Base-by-base conservation (phyloP, 2,888 invertebrate species). In the Brachylomia viminalis region DNA sequence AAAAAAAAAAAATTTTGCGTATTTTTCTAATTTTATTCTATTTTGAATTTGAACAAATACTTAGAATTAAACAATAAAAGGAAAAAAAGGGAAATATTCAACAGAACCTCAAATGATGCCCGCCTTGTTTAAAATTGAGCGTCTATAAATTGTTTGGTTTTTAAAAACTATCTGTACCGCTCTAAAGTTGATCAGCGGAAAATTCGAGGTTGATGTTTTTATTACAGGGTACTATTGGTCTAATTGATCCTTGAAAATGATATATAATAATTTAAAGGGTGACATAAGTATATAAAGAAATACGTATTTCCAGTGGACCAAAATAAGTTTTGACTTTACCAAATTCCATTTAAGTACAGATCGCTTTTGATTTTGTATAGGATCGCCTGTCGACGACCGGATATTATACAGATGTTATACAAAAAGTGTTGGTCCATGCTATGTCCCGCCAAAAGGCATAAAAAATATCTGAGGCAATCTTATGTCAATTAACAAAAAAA, bases 11-110 rank as follows among this genome's bases (percentile, higher is more conserved):
- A 1, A 17, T 38, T n/a, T 62, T 17, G 10, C 17, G 54, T n/a
- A 13, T 33, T 13, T 11, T 30, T 59, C 30, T 66, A 30, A 33
- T 58, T 54, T 75, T 70, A 68, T 79, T 58, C 20, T 56, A 56
- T 70, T 76, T 71, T 23, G 4, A 27, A 23, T 52, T 23, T 33
- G 7, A 42, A 80, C 58, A 10, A 58, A 72, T 45, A 49, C 42
- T 45, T 77, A 59, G 8, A 27, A 59, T 20, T 42, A 59, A 45
- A 72, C 13, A 49, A 59, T 38, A 49, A 17, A 30, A 38, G 11
- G 49, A 8, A 49, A 75, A 47, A 33, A 17, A 5, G 10, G 6
- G 0, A 67, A n/a, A 30, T 17, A 67, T 58, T 67, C n/a, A n/a
- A 67, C 58, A n/a, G 58, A 67, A 33, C 66, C 33, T 17, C n/a